phyloP scores from a whole-genome alignment of 2,797 vertebrate genomes.

The Aratinga solstitialis region DNA sequence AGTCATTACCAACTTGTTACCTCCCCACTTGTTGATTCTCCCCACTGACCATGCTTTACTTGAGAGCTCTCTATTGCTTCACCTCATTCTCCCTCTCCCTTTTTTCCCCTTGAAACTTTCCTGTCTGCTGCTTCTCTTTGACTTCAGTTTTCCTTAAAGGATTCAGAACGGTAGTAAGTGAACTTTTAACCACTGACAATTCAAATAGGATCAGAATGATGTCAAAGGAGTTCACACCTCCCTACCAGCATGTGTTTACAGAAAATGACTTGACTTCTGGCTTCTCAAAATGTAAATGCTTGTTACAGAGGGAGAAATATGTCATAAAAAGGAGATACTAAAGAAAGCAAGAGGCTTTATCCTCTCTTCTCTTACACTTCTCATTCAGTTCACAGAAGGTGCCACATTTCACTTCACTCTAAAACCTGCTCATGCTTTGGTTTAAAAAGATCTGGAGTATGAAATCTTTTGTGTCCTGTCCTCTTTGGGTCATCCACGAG shows the following conservation, averaged over 20 bases:
- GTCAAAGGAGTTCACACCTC: constrained; percentile 11
- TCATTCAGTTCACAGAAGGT: background rate
- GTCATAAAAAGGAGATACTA: background rate
- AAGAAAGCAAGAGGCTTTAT: background rate
- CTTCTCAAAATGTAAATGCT: constrained; percentile 8
- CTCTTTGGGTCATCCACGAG: background rate
- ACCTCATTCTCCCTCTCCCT: background rate
- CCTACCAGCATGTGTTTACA: background rate
- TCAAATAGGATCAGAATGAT: background rate
- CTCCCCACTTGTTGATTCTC: background rate
- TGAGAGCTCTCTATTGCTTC: background rate
- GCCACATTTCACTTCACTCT: background rate
- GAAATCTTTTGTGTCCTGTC: background rate
- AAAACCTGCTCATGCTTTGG: background rate
- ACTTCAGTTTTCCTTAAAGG: background rate
- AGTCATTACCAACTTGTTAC: background rate
- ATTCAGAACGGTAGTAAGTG: background rate
- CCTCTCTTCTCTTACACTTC: background rate
- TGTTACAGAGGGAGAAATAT: background rate
- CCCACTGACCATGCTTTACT: background rate
- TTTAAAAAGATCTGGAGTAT: background rate
- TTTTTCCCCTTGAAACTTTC: background rate
- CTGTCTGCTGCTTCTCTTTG: background rate
- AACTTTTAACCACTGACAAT: constrained; percentile 4
- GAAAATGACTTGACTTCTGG: background rate